Evolutionary conservation across 2,797 vertebrate species (phyloP), one percentile per base, ranked within the genome.

Genomic region (Sebastiscus albofasciatus): DNA sequence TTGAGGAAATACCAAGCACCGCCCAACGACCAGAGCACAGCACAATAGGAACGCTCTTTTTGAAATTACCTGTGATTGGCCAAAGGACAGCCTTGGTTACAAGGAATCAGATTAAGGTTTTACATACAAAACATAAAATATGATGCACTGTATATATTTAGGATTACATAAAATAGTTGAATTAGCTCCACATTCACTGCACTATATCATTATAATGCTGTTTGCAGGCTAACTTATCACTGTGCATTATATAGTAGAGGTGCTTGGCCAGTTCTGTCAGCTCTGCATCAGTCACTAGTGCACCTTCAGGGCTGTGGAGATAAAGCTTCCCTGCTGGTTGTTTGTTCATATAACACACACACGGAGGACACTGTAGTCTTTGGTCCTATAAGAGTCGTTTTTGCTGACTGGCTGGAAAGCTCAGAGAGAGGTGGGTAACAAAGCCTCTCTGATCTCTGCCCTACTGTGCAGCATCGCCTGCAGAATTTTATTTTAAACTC

Each of bases 401-500:
- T 77, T 85, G 75, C 88, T 91, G 83, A 79, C 75, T 87, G 16
- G 74, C 77, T 86, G 36, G 29, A 87, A 84, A 85, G 56, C 70
- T 33, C 34, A 54, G 46, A 70, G 59, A 74, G 72, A 73, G 29
- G 72, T 75, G 56, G 60, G 49, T 36, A 84, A 83, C 77, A 82
- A 84, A 83, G 71, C 22, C 61, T 84, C 74, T 69, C 58, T 90
- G 86, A 89, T 87, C 83, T 75, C 70, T 90, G 80, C 58, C 76
- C 86, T 33, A n/a, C 71, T 79, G 77, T 74, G 77, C 76, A 73
- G 84, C 75, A 75, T 61, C 2, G 64, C 83, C 77, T 83, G 72
- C 68, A 88, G 84, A 67, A 52, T 72, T 39, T 29, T 22, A 5
- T 64, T 58, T 65, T 67, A 55, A 70, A 58, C 46, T 67, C 12